These are phyloP conservation scores for Hemithea aestivaria DNA, from an alignment of 2,888 invertebrate species.

Conservation along the genomic window DNA sequence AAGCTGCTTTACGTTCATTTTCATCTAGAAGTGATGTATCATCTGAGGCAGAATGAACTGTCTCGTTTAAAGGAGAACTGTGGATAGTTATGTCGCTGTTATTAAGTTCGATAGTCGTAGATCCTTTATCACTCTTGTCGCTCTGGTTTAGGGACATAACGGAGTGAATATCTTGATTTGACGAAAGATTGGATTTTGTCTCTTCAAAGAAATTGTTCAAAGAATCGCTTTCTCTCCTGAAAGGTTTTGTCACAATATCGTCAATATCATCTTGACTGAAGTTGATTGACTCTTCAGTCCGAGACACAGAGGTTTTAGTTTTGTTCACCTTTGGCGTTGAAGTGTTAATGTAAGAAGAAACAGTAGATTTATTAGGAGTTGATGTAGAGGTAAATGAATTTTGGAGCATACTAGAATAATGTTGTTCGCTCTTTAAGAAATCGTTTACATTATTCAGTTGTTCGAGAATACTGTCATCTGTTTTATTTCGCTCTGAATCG, in stretches of 20 bases:
- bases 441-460: slow-evolving; percentile 62
- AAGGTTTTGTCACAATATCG: slow-evolving; percentile 72
- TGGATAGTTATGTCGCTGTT: slow-evolving; percentile 87
- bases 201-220: slow-evolving; percentile 70
- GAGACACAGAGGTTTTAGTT: slow-evolving; percentile 48
- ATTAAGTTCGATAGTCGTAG: slow-evolving; percentile 85
- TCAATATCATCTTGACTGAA: slow-evolving; percentile 75
- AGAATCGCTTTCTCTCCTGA: slow-evolving; percentile 70
- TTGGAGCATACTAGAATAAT: slow-evolving; percentile 60
- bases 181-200: slow-evolving; percentile 70
- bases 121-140: slow-evolving; percentile 72
- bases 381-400: slow-evolving; percentile 36
- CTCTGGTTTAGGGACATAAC: slow-evolving; percentile 68
- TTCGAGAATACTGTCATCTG: slow-evolving; percentile 69
- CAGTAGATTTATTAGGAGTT: slow-evolving; percentile 33
- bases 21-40: slow-evolving; percentile 75
- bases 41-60: slow-evolving; percentile 59
- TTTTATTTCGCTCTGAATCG: slow-evolving; percentile 69
- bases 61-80: slow-evolving; percentile 80
- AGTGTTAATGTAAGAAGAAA: slow-evolving; percentile 60
- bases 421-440: slow-evolving; percentile 64
- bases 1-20: slow-evolving; percentile 86
- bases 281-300: slow-evolving; percentile 64
- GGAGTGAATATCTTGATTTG: slow-evolving; percentile 66
- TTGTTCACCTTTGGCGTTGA: slow-evolving; percentile 73